Base-by-base conservation (phyloP, 1,140 invertebrate species). In the Cydia pomonella region DNA sequence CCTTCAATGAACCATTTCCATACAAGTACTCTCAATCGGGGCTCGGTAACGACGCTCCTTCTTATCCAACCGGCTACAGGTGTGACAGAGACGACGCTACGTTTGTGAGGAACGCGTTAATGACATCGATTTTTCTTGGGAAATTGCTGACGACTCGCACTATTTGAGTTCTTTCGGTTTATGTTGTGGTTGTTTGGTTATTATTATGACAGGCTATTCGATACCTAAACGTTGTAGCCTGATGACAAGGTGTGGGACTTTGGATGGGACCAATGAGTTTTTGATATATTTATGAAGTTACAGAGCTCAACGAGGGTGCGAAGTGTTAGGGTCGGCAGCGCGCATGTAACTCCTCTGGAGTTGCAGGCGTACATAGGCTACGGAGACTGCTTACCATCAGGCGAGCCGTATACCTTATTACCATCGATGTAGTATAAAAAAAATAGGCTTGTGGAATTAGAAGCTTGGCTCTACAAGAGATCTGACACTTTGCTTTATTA, bases 101-200 rank as follows among this genome's bases (percentile, higher is more conserved):
- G 27, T 69, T 69, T 38, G 27, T 38, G 16, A 69, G 29, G 13
- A 10, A 12, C 25, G 23, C 63, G 63, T 69, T 33, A 33, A 69
- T 38, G n/a, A 41, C 64, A 69, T 69, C 64, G 64, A 69, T 69
- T 69, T 69, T 69, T 69, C 27, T 69, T 18, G 7, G 63, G 27
- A 66, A 63, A 69, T 69, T 33, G 64, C 64, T 69, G 64, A 69
- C 29, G 27, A 66, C 12, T 33, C n/a, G 10, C 33, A 41, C 64
- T 38, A 38, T 69, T 69, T 38, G 64, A 69, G 64, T 69, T 69
- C 29, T 38, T 18, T 29, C 29, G 25, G 13, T 47, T 47, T 47
- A 13, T 50, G 47, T 47, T 47, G 44, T 50, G 47, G n/a, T 50
- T 50, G 47, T 50, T 50, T 50, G 47, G 47, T 50, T 50, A 47